Percentiles rank a stretch among this genome's conserved stretches.
These are phyloP conservation scores for Tridacna gigas DNA, from an alignment of 2,888 invertebrate species.

Conservation along the genomic window DNA sequence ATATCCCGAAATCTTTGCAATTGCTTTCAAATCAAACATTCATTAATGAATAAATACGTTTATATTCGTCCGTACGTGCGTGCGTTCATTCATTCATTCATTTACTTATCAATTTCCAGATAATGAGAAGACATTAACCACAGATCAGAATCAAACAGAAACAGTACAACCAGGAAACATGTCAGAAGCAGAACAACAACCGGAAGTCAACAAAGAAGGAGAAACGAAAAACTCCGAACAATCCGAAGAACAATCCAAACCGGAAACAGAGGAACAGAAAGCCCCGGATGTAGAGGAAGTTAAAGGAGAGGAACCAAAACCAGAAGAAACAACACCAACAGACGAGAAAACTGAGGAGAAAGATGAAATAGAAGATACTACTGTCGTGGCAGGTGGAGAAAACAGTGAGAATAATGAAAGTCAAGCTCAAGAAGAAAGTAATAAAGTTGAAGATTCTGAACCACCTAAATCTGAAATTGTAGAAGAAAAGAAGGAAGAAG, in stretches of 20 bases:
- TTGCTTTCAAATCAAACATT: too few species aligned
- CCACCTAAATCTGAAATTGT: slow-evolving; percentile 7
- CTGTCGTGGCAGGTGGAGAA: slow-evolving; percentile 9
- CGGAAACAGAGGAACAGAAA: slow-evolving; percentile 7
- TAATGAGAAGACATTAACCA: slow-evolving; percentile 11
- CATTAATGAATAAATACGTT: too few species aligned
- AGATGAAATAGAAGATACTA: slow-evolving; percentile 36
- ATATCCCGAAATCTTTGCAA: too few species aligned
- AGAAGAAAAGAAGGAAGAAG: neutral
- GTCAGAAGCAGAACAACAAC: slow-evolving; percentile 24
- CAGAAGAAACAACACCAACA: slow-evolving; percentile 14
- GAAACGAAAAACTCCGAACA: slow-evolving; percentile 1
- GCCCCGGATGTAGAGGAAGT: neutral
- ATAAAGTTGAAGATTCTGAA: neutral
- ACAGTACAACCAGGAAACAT: slow-evolving; percentile 8
- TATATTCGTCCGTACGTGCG: too few species aligned
- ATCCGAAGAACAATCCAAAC: slow-evolving; percentile 1
- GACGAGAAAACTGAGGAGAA: slow-evolving; percentile 26
- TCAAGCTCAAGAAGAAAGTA: slow-evolving; percentile 2
- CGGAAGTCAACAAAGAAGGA: neutral
- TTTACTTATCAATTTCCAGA: neutral
- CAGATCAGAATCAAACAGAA: neutral
- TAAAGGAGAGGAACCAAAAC: slow-evolving; percentile 23
- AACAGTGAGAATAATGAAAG: slow-evolving; percentile 26
- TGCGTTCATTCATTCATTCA: too few species aligned